Evolutionary conservation across 2,888 invertebrate species (phyloP).

Genomic region (Lamellibrachia satsuma): DNA sequence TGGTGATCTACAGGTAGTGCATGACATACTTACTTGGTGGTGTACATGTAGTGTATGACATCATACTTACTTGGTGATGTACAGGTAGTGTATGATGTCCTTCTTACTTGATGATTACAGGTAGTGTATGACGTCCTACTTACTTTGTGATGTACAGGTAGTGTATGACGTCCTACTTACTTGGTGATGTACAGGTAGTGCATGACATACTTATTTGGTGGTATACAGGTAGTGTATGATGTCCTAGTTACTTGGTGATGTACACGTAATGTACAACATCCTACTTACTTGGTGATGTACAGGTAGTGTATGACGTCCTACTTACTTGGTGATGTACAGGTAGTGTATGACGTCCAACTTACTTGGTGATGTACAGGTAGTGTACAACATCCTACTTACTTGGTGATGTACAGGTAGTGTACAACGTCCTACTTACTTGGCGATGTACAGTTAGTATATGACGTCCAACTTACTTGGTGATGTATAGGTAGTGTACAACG

Average conservation of each 20-base stretch:
- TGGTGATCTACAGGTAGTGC: background rate
- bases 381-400: no score
- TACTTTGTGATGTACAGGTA: background rate
- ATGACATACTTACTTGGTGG: constrained; percentile 37
- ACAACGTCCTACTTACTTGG: background rate
- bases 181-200: background rate
- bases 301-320: background rate
- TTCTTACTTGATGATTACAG: background rate
- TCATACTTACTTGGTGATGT: background rate
- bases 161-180: constrained; percentile 76
- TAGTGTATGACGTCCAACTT: background rate
- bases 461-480: constrained; percentile 67
- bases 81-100: background rate
- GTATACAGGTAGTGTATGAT: background rate
- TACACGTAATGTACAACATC: no score
- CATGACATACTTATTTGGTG: background rate
- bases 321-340: background rate
- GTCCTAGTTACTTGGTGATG: background rate
- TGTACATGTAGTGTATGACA: background rate
- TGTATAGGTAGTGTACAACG: no score
- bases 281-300: background rate
- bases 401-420: background rate
- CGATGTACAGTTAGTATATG: constrained; percentile 72
- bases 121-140: background rate
- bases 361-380: no score